These are phyloP conservation scores for Bombylius discolor DNA, from an alignment of 2,888 invertebrate genomes.

Conservation along the genomic window DNA sequence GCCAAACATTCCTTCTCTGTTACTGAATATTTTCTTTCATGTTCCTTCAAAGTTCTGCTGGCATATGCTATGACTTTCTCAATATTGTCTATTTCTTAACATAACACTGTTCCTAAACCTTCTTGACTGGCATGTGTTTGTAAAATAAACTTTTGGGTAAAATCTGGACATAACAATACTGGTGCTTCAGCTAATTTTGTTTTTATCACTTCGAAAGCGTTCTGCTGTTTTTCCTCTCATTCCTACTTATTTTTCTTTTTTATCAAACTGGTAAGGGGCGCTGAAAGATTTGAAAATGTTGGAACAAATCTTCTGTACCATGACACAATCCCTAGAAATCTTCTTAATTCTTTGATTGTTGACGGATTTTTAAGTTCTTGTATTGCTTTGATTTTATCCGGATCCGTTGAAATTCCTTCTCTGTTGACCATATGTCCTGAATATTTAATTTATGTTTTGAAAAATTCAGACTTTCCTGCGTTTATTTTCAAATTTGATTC, in stretches of 20 bases:
- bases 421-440: conserved; percentile 2
- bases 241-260: background rate
- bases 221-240: background rate
- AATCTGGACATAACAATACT: background rate
- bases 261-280: background rate
- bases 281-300: background rate
- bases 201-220: background rate
- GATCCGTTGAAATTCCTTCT: background rate
- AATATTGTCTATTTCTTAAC: background rate
- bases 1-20: background rate
- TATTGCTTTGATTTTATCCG: conserved; percentile 2
- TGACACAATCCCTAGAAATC: background rate
- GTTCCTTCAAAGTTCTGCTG: background rate
- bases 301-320: conserved; percentile 6
- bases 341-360: too few relatives aligned
- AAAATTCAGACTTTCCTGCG: background rate
- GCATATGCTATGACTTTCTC: conserved; percentile 13
- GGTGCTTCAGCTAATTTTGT: background rate
- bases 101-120: too few relatives aligned
- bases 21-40: background rate
- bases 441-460: background rate
- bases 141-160: background rate
- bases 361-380: background rate
- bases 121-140: too few relatives aligned
- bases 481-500: background rate